Base-by-base conservation (phyloP, 2,797 vertebrate species). In the Chrysolophus pictus region DNA sequence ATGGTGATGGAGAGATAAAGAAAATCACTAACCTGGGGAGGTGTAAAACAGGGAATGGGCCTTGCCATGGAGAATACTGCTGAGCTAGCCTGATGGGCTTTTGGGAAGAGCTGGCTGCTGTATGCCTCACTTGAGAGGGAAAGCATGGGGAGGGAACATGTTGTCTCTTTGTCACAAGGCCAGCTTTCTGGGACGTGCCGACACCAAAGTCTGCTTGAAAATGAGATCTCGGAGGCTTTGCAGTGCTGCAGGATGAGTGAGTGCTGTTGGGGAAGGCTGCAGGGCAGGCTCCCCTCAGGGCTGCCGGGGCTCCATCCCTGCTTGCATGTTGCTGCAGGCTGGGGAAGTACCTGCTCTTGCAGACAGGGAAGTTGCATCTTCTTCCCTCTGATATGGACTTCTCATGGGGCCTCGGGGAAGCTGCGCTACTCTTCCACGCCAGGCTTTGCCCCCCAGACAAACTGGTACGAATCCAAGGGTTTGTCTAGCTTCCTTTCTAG, bases 401-500 rank as follows among this genome's bases (percentile, higher is more conserved):
- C 87, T 5, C 8, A 18, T 1, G 67, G 5, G 4, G 60, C 95
- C 93, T 0, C 14, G 5, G 93, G 94, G 21, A 0, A 79, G 51
- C 0, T 2, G 33, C 0, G 1, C 71, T n/a, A 83, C 82, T 92
- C 42, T 88, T 96, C 76, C 76, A 70, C 88, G 94, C 44, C 83
- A 35, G 81, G 91, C n/a, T 94, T 88, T 24, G 3, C n/a, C 78
- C 94, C 69, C 0, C 6, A 69, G 89, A 87, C 89, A 18, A 92
- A 31, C 39, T 90, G 93, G 89, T 73, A 6, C 2, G 28, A 44
- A 18, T 86, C 71, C 94, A 93, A 93, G 80, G 91, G 85, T 55
- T 95, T 87, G 91, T 95, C 94, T 95, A 87, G 74, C 91, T 95
- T 95, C 64, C 87, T 96, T 93, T 62, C 80, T 92, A 82, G 56